These are phyloP conservation scores for Habroteleia sp. DNA, from an alignment of 2,888 invertebrate genomes.

Conservation along the genomic window DNA sequence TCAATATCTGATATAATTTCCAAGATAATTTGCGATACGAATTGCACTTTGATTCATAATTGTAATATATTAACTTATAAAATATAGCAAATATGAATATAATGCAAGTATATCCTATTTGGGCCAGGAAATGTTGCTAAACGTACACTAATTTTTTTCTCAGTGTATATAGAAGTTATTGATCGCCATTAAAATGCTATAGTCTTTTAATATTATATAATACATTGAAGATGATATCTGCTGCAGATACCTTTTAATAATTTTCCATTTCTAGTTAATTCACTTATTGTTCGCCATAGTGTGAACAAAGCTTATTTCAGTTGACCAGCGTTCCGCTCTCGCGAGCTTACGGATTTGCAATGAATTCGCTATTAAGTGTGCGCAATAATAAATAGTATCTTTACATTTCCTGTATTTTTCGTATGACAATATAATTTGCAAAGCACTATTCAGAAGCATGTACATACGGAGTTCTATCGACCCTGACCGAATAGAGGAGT, in stretches of 20 bases:
- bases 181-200: too few species aligned
- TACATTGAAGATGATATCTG: slow-evolving; percentile 3
- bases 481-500: slow-evolving; percentile 72
- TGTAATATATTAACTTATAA: too few species aligned
- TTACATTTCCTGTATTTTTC: slow-evolving; percentile 29
- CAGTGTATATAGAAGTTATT: too few species aligned
- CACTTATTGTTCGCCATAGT: slow-evolving; percentile 20
- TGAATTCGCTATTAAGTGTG: neutral
- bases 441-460: slow-evolving; percentile 12
- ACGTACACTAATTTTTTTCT: too few species aligned
- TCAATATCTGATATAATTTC: too few species aligned
- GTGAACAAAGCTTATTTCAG: slow-evolving; percentile 27
- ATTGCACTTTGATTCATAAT: too few species aligned
- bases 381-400: slow-evolving; percentile 18
- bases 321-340: slow-evolving; percentile 35
- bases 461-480: slow-evolving; percentile 65
- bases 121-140: too few species aligned
- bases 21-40: too few species aligned
- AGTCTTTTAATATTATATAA: too few species aligned
- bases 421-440: slow-evolving; percentile 35
- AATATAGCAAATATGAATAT: too few species aligned
- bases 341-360: slow-evolving; percentile 16
- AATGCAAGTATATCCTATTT: too few species aligned
- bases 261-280: slow-evolving; percentile 32
- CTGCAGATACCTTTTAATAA: slow-evolving; percentile 19